Percentiles rank a stretch among this genome's conserved stretches.
Evolutionary conservation across 2,888 invertebrate genomes (phyloP).

Genomic region (Teinopalpus imperialis): DNA sequence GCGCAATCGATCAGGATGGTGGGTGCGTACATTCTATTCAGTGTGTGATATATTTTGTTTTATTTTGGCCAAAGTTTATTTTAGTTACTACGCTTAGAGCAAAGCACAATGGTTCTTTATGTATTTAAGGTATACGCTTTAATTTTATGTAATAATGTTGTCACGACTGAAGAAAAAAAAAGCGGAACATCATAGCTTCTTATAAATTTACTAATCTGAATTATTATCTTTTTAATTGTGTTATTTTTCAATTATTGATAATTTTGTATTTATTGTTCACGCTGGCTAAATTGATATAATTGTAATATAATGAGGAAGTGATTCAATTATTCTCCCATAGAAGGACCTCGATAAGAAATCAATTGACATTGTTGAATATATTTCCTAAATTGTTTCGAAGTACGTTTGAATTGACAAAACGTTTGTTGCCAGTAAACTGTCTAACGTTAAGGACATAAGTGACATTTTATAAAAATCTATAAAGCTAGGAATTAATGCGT

Average conservation of each 20-base stretch:
- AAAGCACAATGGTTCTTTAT: slow-evolving; percentile 28
- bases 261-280: too few relatives aligned
- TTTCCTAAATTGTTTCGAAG: too few relatives aligned
- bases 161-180: not conserved
- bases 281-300: too few relatives aligned
- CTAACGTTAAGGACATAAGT: not conserved
- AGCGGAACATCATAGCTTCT: too few relatives aligned
- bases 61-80: slow-evolving; percentile 69
- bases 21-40: slow-evolving; percentile 41
- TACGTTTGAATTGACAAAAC: too few relatives aligned
- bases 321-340: too few relatives aligned
- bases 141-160: slow-evolving; percentile 1
- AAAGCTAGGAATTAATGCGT: slow-evolving; percentile 4
- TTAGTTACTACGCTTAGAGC: slow-evolving; percentile 56
- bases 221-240: too few relatives aligned
- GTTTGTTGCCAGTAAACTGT: slow-evolving; percentile 16
- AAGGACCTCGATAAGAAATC: too few relatives aligned
- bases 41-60: slow-evolving; percentile 58
- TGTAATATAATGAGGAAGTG: too few relatives aligned
- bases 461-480: slow-evolving; percentile 2
- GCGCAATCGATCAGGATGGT: slow-evolving; percentile 1
- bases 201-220: too few relatives aligned
- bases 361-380: too few relatives aligned
- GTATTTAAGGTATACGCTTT: slow-evolving; percentile 15
- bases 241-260: too few relatives aligned